These are phyloP conservation scores for Hirundichthys speculiger DNA, from an alignment of 2,113 vertebrate species.

Conservation along the genomic window DNA sequence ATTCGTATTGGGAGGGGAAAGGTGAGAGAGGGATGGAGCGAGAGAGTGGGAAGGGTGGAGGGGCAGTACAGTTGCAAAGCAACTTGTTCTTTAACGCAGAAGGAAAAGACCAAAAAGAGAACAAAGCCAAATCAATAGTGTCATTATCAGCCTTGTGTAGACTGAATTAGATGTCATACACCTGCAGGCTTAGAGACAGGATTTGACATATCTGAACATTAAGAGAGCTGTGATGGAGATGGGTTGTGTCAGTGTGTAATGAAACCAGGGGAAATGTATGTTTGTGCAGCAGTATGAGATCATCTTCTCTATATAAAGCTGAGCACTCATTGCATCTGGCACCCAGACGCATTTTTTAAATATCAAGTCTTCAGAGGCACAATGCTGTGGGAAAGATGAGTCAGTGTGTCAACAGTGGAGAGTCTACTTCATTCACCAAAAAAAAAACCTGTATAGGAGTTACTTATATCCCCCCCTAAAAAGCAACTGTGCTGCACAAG, in stretches of 20 bases:
- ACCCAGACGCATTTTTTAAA: background rate
- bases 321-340: no score
- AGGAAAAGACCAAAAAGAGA: constrained; percentile 2
- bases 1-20: background rate
- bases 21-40: background rate
- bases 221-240: constrained; percentile 56
- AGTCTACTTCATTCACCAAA: no score
- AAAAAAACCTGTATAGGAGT: no score
- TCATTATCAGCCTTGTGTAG: constrained; percentile 65
- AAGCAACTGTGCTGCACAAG: no score
- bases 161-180: constrained; percentile 76
- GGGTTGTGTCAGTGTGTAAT: constrained; percentile 10
- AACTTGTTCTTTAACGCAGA: constrained; percentile 6
- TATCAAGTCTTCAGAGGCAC: background rate
- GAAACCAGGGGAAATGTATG: background rate
- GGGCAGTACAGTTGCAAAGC: background rate
- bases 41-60: background rate
- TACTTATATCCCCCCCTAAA: background rate
- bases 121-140: constrained; percentile 72
- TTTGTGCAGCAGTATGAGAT: no score
- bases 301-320: no score
- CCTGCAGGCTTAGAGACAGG: constrained; percentile 54
- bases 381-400: background rate
- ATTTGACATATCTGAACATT: constrained; percentile 67
- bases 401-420: background rate